These are phyloP conservation scores for Stomorhina lunata DNA, from an alignment of 2,888 invertebrate species.

Conservation along the genomic window DNA sequence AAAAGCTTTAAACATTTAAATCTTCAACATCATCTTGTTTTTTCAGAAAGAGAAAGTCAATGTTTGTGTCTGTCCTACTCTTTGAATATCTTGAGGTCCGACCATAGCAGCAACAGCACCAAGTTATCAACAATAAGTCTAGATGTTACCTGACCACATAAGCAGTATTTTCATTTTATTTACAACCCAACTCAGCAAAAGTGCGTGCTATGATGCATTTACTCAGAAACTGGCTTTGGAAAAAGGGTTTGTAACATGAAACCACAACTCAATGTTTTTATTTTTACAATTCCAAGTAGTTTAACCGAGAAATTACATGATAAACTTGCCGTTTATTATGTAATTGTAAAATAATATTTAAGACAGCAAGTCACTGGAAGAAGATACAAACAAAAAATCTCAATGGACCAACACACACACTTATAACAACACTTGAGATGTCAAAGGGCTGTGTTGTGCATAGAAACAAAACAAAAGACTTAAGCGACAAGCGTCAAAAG, in stretches of 20 bases:
- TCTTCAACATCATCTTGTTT: conserved; percentile 24
- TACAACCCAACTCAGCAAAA: too few species aligned
- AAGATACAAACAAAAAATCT: not conserved
- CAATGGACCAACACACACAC: not conserved
- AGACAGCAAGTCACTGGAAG: not conserved
- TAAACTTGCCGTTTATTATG: conserved; percentile 39
- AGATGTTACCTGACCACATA: conserved; percentile 19
- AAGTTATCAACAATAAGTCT: not conserved
- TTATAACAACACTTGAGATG: not conserved
- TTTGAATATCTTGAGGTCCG: not conserved
- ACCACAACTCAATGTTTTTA: conserved; percentile 7
- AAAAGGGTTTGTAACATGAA: conserved; percentile 43
- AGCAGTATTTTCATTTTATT: too few species aligned
- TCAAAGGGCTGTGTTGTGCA: not conserved
- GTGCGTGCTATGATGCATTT: conserved; percentile 30
- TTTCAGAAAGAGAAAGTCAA: conserved; percentile 58
- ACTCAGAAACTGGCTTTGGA: not conserved
- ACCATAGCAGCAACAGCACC: not conserved
- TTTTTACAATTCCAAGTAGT: not conserved
- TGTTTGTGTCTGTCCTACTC: conserved; percentile 19
- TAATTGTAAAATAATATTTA: conserved; percentile 28
- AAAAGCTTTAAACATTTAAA: conserved; percentile 4
- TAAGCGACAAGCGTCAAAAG: conserved; percentile 7
- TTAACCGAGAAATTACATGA: conserved; percentile 32
- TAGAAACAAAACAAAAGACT: conserved; percentile 29